Evolutionary conservation across 2,797 vertebrate species (phyloP).

Genomic region (Capromys pilorides): DNA sequence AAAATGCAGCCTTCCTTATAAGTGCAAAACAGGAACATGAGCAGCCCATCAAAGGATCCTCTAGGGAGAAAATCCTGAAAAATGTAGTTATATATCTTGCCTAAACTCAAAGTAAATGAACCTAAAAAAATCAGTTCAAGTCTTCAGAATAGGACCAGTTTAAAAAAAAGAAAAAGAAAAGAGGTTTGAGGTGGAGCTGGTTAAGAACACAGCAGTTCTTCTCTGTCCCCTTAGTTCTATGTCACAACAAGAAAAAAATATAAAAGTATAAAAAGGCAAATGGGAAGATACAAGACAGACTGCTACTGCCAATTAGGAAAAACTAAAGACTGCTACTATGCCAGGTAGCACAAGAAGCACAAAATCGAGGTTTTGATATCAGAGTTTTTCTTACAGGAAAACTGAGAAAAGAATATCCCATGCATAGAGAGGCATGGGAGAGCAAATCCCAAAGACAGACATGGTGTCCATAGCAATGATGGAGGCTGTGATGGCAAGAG

Average conservation of each 20-base stretch:
- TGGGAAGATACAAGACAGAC: background rate
- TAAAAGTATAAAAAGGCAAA: slow-evolving; percentile 9
- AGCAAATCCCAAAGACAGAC: background rate
- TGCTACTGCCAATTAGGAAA: background rate
- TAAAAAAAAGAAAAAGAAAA: background rate
- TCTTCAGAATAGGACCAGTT: background rate
- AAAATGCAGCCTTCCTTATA: background rate
- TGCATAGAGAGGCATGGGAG: background rate
- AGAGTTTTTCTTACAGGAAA: background rate
- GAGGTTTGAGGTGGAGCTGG: background rate
- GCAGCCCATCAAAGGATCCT: background rate
- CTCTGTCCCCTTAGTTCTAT: background rate
- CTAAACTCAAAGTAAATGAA: background rate
- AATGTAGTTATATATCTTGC: background rate
- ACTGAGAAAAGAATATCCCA: background rate
- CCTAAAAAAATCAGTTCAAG: background rate
- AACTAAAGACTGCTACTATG: background rate
- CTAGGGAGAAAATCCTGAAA: background rate
- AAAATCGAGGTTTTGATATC: background rate
- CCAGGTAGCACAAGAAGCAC: too few relatives aligned
- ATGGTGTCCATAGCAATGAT: background rate
- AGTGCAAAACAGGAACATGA: background rate
- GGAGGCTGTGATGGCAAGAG: background rate
- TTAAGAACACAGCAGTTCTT: background rate
- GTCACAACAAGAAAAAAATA: background rate